Conservation (phyloP, 2,113 vertebrate species). For the Porphyrio hochstetteri region DNA sequence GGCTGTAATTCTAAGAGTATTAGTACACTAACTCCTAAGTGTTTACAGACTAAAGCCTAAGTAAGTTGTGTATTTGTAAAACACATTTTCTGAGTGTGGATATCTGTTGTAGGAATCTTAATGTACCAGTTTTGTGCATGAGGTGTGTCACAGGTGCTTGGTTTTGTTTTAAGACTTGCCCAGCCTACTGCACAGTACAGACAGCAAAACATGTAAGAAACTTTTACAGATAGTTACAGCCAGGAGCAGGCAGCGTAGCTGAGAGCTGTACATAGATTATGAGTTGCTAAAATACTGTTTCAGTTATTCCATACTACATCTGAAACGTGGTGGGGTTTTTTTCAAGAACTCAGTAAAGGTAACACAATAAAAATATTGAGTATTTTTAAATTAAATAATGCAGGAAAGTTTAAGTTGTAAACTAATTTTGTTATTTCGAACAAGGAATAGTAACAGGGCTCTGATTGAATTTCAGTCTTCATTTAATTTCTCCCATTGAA, state of each 20-base stretch:
- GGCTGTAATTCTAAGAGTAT: not conserved
- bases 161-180: not conserved
- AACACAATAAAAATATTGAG: not conserved
- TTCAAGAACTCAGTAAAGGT: not conserved
- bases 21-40: not conserved
- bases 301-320: not conserved
- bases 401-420: not conserved
- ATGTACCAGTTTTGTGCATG: not conserved
- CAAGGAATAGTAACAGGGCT: not conserved
- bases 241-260: not conserved
- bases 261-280: not conserved
- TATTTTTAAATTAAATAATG: not conserved
- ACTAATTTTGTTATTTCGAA: not conserved
- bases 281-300: not conserved
- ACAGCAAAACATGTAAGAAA: not conserved
- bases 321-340: not conserved
- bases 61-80: not conserved
- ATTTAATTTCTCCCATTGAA: not conserved
- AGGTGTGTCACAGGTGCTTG: not conserved
- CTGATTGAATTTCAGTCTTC: not conserved
- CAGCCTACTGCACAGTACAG: not conserved
- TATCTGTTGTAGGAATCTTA: not conserved
- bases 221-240: not conserved
- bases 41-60: not conserved
- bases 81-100: not conserved